These are phyloP conservation scores for Phyllotreta striolata DNA, from an alignment of 2,888 invertebrate species.

Conservation along the genomic window DNA sequence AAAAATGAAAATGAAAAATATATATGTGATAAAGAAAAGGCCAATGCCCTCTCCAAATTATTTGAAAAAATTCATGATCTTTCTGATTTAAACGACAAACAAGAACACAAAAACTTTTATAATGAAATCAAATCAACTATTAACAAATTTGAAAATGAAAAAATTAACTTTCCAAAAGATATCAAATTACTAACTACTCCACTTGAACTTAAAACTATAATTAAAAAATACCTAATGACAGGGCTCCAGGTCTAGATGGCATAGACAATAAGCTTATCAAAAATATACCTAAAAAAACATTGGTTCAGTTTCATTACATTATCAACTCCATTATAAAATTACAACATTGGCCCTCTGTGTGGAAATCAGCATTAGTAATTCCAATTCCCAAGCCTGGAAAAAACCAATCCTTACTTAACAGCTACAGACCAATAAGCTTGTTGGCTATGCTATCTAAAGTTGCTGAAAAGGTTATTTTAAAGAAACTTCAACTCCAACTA, in stretches of 20 bases:
- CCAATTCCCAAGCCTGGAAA: slow-evolving; percentile 38
- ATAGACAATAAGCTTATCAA: slow-evolving; percentile 21
- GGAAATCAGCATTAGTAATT: slow-evolving; percentile 34
- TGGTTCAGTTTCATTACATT: slow-evolving; percentile 26
- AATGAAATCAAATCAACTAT: too few species aligned
- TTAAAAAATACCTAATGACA: slow-evolving; percentile 2
- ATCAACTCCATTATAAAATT: slow-evolving; percentile 31
- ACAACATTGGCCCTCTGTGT: slow-evolving; percentile 28
- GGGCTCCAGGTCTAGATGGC: slow-evolving; percentile 27
- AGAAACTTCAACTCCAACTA: slow-evolving; percentile 3
- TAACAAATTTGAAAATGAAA: too few species aligned
- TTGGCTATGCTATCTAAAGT: slow-evolving; percentile 39
- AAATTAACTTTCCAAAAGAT: neutral
- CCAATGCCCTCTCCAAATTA: too few species aligned
- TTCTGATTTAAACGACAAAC: too few species aligned
- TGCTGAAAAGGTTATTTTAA: slow-evolving; percentile 41
- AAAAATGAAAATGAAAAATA: too few species aligned
- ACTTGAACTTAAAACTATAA: neutral
- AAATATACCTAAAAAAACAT: slow-evolving; percentile 30
- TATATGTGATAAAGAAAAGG: too few species aligned
- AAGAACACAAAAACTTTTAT: too few species aligned
- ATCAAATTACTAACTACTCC: neutral
- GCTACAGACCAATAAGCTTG: slow-evolving; percentile 43
- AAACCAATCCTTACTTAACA: slow-evolving; percentile 24
- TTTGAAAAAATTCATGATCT: too few species aligned